Conservation (phyloP, 2,113 vertebrate species). For the Antechinus flavipes region DNA sequence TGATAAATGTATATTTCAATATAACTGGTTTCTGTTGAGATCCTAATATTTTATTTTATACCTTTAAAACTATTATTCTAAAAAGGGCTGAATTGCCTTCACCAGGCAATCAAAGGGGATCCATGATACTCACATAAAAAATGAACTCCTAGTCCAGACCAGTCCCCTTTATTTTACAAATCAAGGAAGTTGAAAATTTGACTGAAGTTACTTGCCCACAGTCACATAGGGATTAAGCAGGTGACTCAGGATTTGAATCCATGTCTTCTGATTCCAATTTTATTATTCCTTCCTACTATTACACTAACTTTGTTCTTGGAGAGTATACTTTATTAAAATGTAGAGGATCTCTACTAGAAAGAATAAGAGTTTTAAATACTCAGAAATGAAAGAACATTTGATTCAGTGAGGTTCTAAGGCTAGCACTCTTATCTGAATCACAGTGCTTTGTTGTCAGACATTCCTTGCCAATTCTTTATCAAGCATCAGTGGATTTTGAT, state of each 20-base stretch:
- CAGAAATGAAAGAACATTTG: not conserved
- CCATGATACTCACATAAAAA: not conserved
- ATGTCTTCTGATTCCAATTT: not conserved
- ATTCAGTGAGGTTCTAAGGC: not conserved
- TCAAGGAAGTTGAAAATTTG: not conserved
- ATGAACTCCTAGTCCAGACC: not conserved
- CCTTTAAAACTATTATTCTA: not conserved
- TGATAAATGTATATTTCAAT: not conserved
- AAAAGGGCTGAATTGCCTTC: not conserved
- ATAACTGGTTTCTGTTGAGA: not conserved
- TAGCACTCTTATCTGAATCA: constrained; percentile 34
- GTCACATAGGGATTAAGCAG: not conserved
- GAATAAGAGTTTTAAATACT: not conserved
- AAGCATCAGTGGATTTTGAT: not conserved
- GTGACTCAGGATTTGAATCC: not conserved
- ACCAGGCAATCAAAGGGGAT: not conserved
- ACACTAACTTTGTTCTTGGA: not conserved
- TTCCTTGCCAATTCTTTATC: constrained; percentile 29
- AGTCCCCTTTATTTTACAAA: not conserved
- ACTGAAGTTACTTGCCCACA: not conserved
- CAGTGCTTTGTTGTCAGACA: constrained; percentile 26
- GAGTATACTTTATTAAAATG: not conserved
- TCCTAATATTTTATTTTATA: not conserved
- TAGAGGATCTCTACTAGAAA: constrained; percentile 22
- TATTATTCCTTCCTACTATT: not conserved